Base-by-base conservation (phyloP, 2,888 invertebrate genomes). In the Zootermopsis nevadensis region DNA sequence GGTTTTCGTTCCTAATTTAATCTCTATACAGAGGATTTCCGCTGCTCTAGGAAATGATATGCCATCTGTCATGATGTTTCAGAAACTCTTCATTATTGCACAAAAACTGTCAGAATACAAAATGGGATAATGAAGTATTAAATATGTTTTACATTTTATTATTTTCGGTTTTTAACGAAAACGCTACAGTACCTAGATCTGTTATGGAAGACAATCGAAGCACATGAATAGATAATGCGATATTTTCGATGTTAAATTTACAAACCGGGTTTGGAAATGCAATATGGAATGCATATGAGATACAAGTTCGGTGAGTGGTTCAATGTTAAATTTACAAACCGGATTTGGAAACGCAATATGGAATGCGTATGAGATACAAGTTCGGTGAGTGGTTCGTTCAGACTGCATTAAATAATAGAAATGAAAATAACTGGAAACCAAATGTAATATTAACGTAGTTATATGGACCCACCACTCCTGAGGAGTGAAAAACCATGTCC, bases 221-320 rank as follows among this genome's bases (percentile, higher is more conserved):
- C 60, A 60, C n/a, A 60, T 60, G 60, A n/a, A 60, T 60, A 60
- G n/a, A 60, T 60, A 27, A 27, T 60, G n/a, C n/a, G 60, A 60
- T 10, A n/a, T 60, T 60, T 60, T 27, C n/a, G 7, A 3, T n/a
- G 8, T 60, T 6, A 60, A 60, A 27, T 60, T 12, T 8, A 10
- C 27, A 60, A 60, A 60, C n/a, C n/a, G n/a, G 19, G 0, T 22
- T 48, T 48, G 8, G 19, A 48, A 19, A 19, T 48, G 15, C 48
- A 48, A 19, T 48, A 48, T 19, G 48, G 19, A 19, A 48, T 48
- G 19, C 48, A 15, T 3, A 19, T 48, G 19, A 15, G 48, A 1
- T 48, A 38, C 10, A 10, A 38, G 4, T 38, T 19, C 19, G 19
- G 48, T 12, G n/a, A n/a, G n/a, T n/a, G n/a, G n/a, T 60, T 27